phyloP scores from a whole-genome alignment of 1,140 invertebrate species.

The Lepidurus arcticus region DNA sequence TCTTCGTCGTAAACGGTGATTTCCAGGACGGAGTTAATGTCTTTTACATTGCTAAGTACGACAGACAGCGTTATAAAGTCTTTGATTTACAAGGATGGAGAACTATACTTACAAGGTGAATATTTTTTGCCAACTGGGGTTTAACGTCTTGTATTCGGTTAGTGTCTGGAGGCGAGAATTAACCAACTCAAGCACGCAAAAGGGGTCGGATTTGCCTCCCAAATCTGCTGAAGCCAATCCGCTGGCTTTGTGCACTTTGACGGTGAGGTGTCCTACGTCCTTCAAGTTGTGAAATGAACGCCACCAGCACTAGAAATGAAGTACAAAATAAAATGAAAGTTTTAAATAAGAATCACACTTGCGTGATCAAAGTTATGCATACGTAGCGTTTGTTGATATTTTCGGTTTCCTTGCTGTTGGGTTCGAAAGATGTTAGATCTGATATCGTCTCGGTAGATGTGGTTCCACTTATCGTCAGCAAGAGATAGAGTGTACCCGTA shows the following conservation, averaged over 20 bases:
- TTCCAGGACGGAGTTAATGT: conserved; percentile 92
- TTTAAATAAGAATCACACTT: conserved; percentile 27
- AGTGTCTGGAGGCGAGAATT: conserved; percentile 90
- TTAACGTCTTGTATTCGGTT: conserved; percentile 95
- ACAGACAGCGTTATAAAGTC: conserved; percentile 29
- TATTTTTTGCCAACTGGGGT: conserved; percentile 96
- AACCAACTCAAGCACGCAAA: conserved; percentile 91
- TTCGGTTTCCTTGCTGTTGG: conserved; percentile 63
- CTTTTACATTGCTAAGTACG: conserved; percentile 80
- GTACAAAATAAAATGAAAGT: conserved; percentile 29
- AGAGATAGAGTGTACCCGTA: conserved; percentile 75
- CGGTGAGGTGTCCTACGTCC: conserved; percentile 80
- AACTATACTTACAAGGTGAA: conserved; percentile 82
- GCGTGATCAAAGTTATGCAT: conserved; percentile 40
- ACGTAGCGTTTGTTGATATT: conserved; percentile 71
- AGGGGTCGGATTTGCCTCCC: conserved; percentile 92
- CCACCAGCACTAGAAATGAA: conserved; percentile 51
- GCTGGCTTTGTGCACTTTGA: conserved; percentile 82
- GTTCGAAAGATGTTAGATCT: conserved; percentile 75
- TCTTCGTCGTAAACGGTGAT: conserved; percentile 99
- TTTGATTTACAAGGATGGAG: not conserved
- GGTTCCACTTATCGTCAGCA: conserved; percentile 91
- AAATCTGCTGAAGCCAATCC: conserved; percentile 84
- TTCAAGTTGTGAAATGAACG: conserved; percentile 67
- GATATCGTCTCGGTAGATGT: conserved; percentile 86